Percentiles rank a stretch among this genome's conserved stretches.
Evolutionary conservation across 2,888 invertebrate genomes (phyloP).

Genomic region (Cheilosia vulpina): DNA sequence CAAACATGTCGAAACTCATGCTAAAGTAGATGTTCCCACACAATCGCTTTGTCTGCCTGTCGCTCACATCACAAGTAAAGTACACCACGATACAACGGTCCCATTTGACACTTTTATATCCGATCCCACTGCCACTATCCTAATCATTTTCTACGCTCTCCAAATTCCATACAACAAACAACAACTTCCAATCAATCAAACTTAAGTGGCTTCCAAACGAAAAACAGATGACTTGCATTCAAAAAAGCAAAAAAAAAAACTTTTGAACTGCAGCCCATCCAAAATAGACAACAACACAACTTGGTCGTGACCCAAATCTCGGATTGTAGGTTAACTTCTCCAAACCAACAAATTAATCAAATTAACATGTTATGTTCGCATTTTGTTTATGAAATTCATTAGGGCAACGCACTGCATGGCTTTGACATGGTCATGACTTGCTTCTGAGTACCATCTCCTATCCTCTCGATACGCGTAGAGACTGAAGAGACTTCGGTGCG

Average conservation of each 20-base stretch:
- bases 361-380: conserved; percentile 48
- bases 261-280: conserved; percentile 4
- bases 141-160: not conserved
- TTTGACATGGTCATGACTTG: conserved; percentile 72
- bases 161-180: conserved; percentile 5
- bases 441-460: conserved; percentile 45
- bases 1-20: conserved; percentile 19
- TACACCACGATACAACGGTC: not conserved
- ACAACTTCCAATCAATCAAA: conserved; percentile 20
- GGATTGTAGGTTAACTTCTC: conserved; percentile 17
- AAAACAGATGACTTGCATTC: conserved; percentile 18
- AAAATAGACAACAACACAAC: conserved; percentile 4
- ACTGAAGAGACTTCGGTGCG: conserved; percentile 15
- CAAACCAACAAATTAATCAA: conserved; percentile 29
- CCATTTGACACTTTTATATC: conserved; percentile 1
- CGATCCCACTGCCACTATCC: not conserved
- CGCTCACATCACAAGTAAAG: conserved; percentile 1
- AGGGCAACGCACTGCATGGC: conserved; percentile 66
- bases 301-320: conserved; percentile 61
- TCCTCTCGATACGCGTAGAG: not conserved
- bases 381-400: conserved; percentile 57
- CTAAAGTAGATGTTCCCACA: not conserved
- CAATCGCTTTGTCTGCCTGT: not conserved
- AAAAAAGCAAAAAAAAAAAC: conserved; percentile 6
- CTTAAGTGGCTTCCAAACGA: conserved; percentile 1